These are phyloP conservation scores for Bombyx mori DNA, from an alignment of 1,140 invertebrate species.

Conservation along the genomic window DNA sequence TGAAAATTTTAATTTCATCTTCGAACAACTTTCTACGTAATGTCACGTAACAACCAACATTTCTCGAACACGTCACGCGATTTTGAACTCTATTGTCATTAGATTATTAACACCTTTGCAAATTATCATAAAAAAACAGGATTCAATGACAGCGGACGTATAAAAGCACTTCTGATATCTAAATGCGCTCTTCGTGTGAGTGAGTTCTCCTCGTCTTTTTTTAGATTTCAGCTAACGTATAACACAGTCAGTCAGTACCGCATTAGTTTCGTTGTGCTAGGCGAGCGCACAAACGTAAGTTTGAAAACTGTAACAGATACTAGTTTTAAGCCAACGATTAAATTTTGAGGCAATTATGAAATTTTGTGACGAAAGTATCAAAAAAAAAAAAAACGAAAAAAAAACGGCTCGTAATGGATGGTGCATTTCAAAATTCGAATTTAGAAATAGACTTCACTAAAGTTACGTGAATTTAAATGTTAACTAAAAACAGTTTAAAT, in stretches of 20 bases:
- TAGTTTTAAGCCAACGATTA: background rate
- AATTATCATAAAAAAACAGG: slow-evolving; percentile 7
- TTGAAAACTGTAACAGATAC: slow-evolving; percentile 4
- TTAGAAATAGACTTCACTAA: too few relatives aligned
- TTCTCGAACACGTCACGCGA: slow-evolving; percentile 1
- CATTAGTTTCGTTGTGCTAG: slow-evolving; percentile 43
- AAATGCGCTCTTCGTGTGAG: slow-evolving; percentile 17
- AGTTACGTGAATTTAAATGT: too few relatives aligned
- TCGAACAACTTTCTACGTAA: background rate
- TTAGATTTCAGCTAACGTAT: slow-evolving; percentile 53
- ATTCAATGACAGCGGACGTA: slow-evolving; percentile 12
- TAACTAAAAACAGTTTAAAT: too few relatives aligned
- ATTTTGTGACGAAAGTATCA: slow-evolving; percentile 8
- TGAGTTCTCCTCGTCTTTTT: slow-evolving; percentile 51
- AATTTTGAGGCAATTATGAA: slow-evolving; percentile 7
- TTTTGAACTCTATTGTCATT: too few relatives aligned
- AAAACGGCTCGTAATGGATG: background rate
- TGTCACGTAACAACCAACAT: background rate
- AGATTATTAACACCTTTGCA: too few relatives aligned
- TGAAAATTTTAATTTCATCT: too few relatives aligned
- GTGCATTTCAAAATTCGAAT: background rate
- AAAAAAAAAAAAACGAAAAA: background rate
- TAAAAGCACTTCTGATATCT: slow-evolving; percentile 18
- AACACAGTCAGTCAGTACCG: slow-evolving; percentile 22
- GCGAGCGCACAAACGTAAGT: slow-evolving; percentile 59